phyloP scores from a whole-genome alignment of 1,140 invertebrate species.

The Drosophila insularis region DNA sequence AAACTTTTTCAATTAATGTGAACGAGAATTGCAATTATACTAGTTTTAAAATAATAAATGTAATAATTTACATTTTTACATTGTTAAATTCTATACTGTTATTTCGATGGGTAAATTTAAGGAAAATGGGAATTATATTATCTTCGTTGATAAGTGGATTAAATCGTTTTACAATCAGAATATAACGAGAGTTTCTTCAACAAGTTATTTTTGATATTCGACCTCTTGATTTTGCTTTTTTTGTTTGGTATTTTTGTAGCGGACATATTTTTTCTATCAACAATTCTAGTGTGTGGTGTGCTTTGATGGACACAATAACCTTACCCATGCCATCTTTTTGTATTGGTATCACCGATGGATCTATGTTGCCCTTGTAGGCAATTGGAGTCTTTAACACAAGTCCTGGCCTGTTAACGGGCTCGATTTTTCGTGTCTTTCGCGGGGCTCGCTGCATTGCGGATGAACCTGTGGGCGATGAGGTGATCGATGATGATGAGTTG shows the following conservation, averaged over 20 bases:
- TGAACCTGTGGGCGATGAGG: conserved; percentile 27
- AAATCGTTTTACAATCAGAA: not conserved
- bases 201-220: not conserved
- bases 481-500: conserved; percentile 25
- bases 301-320: conserved; percentile 50
- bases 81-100: not conserved
- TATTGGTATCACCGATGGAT: conserved; percentile 90
- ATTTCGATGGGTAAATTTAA: not conserved
- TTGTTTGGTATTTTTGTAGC: not conserved
- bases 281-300: conserved; percentile 9
- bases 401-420: conserved; percentile 89
- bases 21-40: too few species aligned
- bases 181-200: not conserved
- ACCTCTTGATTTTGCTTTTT: conserved; percentile 2
- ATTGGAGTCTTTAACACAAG: conserved; percentile 90
- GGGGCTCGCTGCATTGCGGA: conserved; percentile 59
- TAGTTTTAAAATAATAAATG: too few species aligned
- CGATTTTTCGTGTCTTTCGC: conserved; percentile 85
- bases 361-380: conserved; percentile 90
- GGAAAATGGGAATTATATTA: too few species aligned
- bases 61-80: not conserved
- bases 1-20: too few species aligned
- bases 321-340: conserved; percentile 92
- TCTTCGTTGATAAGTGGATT: not conserved
- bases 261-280: not conserved